phyloP scores from a whole-genome alignment of 1,140 invertebrate species.

The Brachionus asplanchnoidis region DNA sequence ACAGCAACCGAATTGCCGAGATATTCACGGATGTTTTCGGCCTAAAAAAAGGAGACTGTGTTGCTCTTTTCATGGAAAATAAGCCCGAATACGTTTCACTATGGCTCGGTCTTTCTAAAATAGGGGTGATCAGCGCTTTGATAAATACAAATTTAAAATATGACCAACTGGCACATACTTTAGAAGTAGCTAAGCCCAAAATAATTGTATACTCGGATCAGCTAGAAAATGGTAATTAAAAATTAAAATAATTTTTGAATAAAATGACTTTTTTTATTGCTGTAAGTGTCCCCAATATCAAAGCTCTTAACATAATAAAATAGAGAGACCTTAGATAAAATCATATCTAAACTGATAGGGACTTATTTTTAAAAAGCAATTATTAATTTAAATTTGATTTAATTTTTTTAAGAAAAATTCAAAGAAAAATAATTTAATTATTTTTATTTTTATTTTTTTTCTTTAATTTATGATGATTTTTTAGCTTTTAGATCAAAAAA shows the following conservation, averaged over 20 bases:
- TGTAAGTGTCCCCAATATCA: too few species aligned
- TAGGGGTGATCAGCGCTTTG: conserved; percentile 75
- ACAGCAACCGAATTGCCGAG: neutral
- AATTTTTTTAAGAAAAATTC: too few species aligned
- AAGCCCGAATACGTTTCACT: conserved; percentile 73
- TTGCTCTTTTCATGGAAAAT: conserved; percentile 78
- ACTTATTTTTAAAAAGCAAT: too few species aligned
- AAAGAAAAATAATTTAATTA: too few species aligned
- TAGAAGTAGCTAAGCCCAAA: conserved; percentile 72
- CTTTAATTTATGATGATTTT: too few species aligned
- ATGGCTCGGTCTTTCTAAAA: conserved; percentile 81
- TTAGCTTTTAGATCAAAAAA: too few species aligned
- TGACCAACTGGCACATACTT: conserved; percentile 72
- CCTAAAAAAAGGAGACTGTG: conserved; percentile 64
- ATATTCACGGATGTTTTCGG: neutral
- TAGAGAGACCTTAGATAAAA: too few species aligned
- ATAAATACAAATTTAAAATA: conserved; percentile 78
- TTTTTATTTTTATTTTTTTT: too few species aligned
- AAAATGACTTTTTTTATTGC: too few species aligned
- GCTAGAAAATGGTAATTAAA: neutral
- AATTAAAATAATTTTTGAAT: neutral
- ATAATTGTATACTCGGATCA: conserved; percentile 63
- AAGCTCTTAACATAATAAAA: too few species aligned
- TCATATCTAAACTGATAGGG: too few species aligned
- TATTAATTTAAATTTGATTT: too few species aligned